Base-by-base conservation (phyloP, 2,113 vertebrate species). In the Megaceryle maxima region DNA sequence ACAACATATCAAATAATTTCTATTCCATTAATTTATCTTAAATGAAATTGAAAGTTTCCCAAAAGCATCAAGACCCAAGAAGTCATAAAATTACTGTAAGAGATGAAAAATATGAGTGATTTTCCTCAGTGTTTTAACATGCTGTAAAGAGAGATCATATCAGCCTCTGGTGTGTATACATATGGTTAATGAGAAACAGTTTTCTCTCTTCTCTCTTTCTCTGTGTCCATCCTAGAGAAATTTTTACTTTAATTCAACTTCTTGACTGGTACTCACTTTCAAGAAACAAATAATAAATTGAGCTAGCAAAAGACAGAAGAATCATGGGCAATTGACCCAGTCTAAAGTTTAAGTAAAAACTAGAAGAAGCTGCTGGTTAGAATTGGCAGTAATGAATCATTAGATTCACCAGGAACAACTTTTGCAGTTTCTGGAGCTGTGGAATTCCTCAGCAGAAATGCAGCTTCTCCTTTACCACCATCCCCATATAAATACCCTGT, bases 401-500 rank as follows among this genome's bases (percentile, higher is more conserved):
- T 14, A 60, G 13, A 59, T 29, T 60, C n/a, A 55, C 22, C 51
- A 77, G 48, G 31, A n/a, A 1, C 5, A n/a, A 16, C 3, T 41
- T 37, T 39, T 72, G 13, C 33, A 43, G 26, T 11, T 44, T 18
- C n/a, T 64, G 67, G 24, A 64, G 6, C 26, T 48, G 26, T 28
- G 48, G 41, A 73, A 35, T 16, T 46, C 9, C 31, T 37, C 79
- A 63, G 56, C 8, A 63, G 25, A 59, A 79, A 7, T 10, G 8
- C 10, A 13, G 6, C 8, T 37, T 35, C 7, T 11, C 9, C 6
- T 12, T 15, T 3, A 1, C 5, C 26, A 28, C 25, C 26, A 53
- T 7, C 14, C 2, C 9, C 21, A 1, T 0, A 3, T 7, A 62
- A 37, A 55, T 5, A 20, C 0, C 2, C 0, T 1, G 5, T 19